Conservation (phyloP, 1,140 invertebrate species). For the Lucilia cuprina region DNA sequence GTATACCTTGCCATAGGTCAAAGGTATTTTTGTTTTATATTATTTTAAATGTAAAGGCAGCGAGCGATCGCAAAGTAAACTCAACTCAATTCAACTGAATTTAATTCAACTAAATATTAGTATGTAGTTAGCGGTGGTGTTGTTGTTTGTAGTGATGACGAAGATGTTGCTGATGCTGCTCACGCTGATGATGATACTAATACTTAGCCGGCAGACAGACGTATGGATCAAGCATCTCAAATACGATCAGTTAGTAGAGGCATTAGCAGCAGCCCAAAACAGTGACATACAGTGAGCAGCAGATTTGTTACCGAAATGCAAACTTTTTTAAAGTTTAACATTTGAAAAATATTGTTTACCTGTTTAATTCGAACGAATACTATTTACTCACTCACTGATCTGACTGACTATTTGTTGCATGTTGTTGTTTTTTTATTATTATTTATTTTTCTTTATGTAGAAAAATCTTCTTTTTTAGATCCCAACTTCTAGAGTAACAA, state of each 20-base stretch:
- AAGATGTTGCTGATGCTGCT: not conserved
- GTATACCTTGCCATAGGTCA: constrained; percentile 29
- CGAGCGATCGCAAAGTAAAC: not conserved
- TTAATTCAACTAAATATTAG: too few relatives aligned
- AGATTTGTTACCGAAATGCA: not conserved
- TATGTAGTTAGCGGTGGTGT: too few relatives aligned
- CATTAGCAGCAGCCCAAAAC: not conserved
- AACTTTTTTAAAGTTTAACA: not conserved
- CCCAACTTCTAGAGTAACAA: not conserved
- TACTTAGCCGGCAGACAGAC: not conserved
- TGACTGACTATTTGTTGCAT: not conserved
- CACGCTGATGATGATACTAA: not conserved
- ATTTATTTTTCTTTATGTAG: not conserved
- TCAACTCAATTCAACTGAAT: not conserved
- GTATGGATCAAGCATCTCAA: not conserved
- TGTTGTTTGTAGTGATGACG: not conserved
- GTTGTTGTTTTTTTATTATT: not conserved
- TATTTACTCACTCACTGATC: not conserved
- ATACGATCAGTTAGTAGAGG: not conserved
- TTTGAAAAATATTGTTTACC: not conserved
- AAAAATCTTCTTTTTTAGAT: not conserved
- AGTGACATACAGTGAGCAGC: not conserved
- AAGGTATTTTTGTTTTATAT: constrained; percentile 7
- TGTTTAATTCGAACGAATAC: not conserved
- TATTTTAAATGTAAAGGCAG: not conserved